phyloP scores from a whole-genome alignment of 2,113 vertebrate genomes.

The Echinops telfairi region DNA sequence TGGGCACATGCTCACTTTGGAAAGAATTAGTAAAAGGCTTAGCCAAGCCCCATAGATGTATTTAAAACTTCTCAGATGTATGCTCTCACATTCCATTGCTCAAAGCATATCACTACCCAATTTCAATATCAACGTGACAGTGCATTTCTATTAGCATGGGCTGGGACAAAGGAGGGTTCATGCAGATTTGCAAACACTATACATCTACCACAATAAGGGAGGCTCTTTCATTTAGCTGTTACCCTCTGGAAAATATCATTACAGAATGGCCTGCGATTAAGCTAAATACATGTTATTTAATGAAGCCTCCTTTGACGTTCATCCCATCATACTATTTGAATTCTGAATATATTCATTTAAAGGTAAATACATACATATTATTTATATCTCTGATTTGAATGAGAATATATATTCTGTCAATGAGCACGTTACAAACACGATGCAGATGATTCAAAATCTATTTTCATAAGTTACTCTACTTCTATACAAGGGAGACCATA shows the following conservation, averaged over 20 bases:
- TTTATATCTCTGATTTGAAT: conserved; percentile 42
- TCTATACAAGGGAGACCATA: not conserved
- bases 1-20: not conserved
- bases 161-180: not conserved
- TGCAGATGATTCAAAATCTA: conserved; percentile 17
- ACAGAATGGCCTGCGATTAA: not conserved
- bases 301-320: not conserved
- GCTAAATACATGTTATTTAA: not conserved
- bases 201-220: not conserved
- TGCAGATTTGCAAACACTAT: not conserved
- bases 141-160: not conserved
- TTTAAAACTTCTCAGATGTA: not conserved
- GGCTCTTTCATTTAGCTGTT: not conserved
- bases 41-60: not conserved
- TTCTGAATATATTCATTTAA: conserved; percentile 13
- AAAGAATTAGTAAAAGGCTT: not conserved
- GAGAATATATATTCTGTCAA: not conserved
- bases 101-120: not conserved
- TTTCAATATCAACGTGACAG: not conserved
- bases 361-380: not conserved
- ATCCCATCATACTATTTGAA: not conserved
- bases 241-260: not conserved
- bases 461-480: conserved; percentile 51
- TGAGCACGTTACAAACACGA: not conserved
- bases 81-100: not conserved